Conservation (phyloP, 2,113 vertebrate genomes). For the Mastomys natalensis region DNA sequence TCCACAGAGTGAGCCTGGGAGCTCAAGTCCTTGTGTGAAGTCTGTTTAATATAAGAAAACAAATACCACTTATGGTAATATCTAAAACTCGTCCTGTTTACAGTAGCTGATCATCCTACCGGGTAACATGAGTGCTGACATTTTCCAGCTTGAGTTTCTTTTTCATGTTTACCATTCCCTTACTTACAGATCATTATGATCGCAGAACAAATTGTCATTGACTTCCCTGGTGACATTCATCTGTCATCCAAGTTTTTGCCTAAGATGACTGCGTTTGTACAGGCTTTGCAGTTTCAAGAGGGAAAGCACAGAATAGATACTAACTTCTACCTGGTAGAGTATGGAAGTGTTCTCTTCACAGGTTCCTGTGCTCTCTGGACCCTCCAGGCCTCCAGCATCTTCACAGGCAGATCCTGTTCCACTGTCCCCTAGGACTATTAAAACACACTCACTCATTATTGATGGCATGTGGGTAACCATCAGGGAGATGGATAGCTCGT, state of each 20-base stretch:
- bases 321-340: not conserved
- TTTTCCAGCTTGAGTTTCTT: not conserved
- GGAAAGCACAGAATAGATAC: not conserved
- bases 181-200: conserved; percentile 12
- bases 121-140: not conserved
- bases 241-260: not conserved
- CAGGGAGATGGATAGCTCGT: conserved; percentile 59
- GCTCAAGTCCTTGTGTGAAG: not conserved
- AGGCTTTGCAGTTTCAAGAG: not conserved
- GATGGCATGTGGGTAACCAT: conserved; percentile 60
- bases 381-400: not conserved
- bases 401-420: conserved; percentile 28
- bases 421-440: conserved; percentile 62
- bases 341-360: not conserved
- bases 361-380: not conserved
- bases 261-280: not conserved
- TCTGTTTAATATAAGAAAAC: not conserved
- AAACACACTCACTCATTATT: conserved; percentile 57
- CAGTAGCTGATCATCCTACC: not conserved
- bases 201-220: conserved; percentile 15
- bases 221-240: not conserved
- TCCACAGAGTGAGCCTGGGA: not conserved
- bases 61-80: not conserved
- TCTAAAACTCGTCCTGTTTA: not conserved
- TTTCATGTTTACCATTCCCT: not conserved